Percentiles rank a stretch among this genome's conserved stretches.
These are phyloP conservation scores for Leptopilina clavipes DNA, from an alignment of 1,140 invertebrate species.

Conservation along the genomic window DNA sequence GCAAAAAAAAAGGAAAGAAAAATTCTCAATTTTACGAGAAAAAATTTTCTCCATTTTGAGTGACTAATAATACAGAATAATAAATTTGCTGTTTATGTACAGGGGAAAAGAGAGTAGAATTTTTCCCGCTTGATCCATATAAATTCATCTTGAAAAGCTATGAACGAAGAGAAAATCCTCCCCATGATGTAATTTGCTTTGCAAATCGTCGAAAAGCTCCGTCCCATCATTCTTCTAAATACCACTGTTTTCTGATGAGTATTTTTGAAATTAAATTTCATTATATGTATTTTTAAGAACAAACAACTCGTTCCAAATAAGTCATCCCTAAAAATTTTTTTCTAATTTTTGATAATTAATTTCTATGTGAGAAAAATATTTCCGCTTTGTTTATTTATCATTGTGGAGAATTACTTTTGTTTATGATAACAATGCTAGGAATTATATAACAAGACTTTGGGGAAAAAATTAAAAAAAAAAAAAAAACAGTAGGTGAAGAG, in stretches of 20 bases:
- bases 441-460: too few species aligned
- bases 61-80: background rate
- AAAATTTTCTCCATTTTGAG: background rate
- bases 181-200: conserved; percentile 8
- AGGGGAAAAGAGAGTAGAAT: background rate
- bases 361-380: too few species aligned
- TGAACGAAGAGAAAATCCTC: conserved; percentile 6
- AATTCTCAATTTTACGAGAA: too few species aligned
- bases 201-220: background rate
- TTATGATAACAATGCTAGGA: background rate
- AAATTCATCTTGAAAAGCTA: background rate
- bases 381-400: too few species aligned
- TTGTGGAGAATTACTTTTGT: too few species aligned
- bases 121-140: background rate
- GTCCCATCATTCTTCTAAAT: conserved; percentile 1
- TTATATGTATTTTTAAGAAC: background rate
- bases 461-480: background rate
- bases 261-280: background rate
- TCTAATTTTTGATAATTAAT: too few species aligned
- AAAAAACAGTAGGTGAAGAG: background rate
- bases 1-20: too few species aligned
- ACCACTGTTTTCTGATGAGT: background rate
- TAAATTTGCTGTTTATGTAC: background rate
- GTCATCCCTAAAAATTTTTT: too few species aligned
- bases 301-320: too few species aligned